Evolutionary conservation across 2,797 vertebrate species (phyloP), one percentile per base, ranked within the genome.

Genomic region (Sebastes vulpes): DNA sequence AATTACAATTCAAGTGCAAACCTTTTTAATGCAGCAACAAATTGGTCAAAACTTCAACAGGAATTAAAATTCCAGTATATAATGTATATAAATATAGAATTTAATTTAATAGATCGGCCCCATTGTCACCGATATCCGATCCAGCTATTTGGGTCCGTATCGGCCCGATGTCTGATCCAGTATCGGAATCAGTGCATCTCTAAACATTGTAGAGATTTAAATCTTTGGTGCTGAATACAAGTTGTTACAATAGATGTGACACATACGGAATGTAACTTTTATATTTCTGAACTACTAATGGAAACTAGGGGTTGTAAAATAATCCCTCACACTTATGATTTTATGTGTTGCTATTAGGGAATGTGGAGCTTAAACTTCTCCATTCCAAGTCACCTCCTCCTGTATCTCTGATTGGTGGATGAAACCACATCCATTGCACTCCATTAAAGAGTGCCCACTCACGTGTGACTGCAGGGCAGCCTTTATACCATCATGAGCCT

Each of bases 401-500:
- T 75, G 67, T 72, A 53, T 81, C 65, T 67, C 63, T 60, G 75
- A 90, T 87, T 84, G 75, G 77, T 67, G 77, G 66, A 75, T 69
- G 65, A 91, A 93, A 89, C 77, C 67, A 89, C 84, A 91, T 91
- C 87, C 74, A 90, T 84, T 85, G 92, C 81, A 74, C 79, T 91
- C 90, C 88, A 92, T 93, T 94, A 92, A 91, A 84, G 85, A 81
- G 86, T 82, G 88, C 80, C 87, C 90, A 82, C 83, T 93, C 85
- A 89, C 52, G 85, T 65, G 68, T 91, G 91, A 90, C 92, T 89
- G 89, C 79, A 86, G 86, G 89, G 72, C 78, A 11, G 86, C 91
- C 90, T 93, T 90, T 90, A 92, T 90, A 92, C 90, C 91, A 92
- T 93, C 87, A 83, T 68, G 82, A 90, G 89, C 85, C 83, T 29